Conservation (phyloP, 2,797 vertebrate genomes). For the Momotus momota region DNA sequence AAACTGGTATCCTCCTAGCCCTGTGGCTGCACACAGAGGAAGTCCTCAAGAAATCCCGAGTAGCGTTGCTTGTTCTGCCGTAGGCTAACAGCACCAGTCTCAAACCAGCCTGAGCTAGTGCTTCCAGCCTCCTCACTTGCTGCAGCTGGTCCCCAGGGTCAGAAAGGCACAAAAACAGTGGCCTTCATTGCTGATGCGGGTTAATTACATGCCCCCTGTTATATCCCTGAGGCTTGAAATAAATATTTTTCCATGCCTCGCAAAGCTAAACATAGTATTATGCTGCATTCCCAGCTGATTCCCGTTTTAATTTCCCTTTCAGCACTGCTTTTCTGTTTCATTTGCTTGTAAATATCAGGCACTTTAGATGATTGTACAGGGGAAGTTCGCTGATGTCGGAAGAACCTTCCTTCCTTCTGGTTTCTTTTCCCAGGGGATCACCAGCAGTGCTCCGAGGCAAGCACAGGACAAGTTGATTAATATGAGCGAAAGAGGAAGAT, state of each 20-base stretch:
- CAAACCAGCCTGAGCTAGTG: neutral
- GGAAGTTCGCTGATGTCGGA: neutral
- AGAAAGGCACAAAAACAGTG: neutral
- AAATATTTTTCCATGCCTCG: constrained; percentile 64
- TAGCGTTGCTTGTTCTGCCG: neutral
- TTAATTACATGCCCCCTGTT: constrained; percentile 36
- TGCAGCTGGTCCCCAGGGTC: neutral
- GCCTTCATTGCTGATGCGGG: neutral
- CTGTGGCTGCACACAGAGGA: neutral
- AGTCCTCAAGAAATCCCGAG: neutral
- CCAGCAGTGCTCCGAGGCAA: neutral
- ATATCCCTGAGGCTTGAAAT: constrained; percentile 51
- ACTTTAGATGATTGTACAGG: neutral
- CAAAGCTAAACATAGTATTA: constrained; percentile 52
- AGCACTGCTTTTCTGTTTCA: constrained; percentile 30
- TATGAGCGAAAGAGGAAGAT: neutral
- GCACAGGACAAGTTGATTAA: neutral
- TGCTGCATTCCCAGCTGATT: constrained; percentile 50
- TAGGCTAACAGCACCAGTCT: neutral
- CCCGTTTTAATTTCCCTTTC: constrained; percentile 35
- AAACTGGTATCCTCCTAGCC: neutral
- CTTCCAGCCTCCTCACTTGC: neutral
- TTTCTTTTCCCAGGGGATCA: neutral
- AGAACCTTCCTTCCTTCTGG: neutral
- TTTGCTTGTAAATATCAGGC: neutral